phyloP scores from a whole-genome alignment of 1,140 invertebrate genomes.

The Mamestra configurata region DNA sequence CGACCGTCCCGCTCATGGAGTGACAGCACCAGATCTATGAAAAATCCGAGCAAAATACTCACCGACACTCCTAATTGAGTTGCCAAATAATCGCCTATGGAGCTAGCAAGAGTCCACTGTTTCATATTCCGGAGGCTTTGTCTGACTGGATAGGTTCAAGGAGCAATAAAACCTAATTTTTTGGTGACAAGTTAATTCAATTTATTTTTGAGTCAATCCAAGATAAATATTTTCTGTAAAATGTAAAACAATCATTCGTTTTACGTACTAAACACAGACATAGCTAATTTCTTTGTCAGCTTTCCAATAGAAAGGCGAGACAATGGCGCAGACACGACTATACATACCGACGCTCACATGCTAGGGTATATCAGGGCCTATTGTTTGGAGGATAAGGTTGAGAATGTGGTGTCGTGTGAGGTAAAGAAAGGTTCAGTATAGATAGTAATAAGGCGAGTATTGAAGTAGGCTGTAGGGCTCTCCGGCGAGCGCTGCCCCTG shows the following conservation, averaged over 20 bases:
- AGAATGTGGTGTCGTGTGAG: constrained; percentile 52
- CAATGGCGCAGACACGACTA: constrained; percentile 59
- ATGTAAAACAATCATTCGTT: constrained; percentile 35
- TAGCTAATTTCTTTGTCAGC: constrained; percentile 55
- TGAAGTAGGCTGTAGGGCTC: constrained; percentile 66
- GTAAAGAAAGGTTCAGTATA: constrained; percentile 53
- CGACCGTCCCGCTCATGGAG: too few relatives aligned
- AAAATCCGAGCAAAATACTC: too few relatives aligned
- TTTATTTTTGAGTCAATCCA: not conserved
- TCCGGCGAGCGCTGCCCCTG: constrained; percentile 64
- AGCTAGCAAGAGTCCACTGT: too few relatives aligned
- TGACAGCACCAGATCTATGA: too few relatives aligned
- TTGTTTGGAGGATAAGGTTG: constrained; percentile 56
- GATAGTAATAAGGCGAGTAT: constrained; percentile 68
- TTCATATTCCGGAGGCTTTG: too few relatives aligned
- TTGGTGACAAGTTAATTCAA: not conserved
- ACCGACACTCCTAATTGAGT: too few relatives aligned
- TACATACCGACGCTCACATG: constrained; percentile 46
- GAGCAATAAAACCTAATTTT: too few relatives aligned
- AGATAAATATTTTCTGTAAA: not conserved
- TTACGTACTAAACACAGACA: constrained; percentile 45
- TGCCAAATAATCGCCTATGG: too few relatives aligned
- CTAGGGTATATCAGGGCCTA: constrained; percentile 15
- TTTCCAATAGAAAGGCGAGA: constrained; percentile 58
- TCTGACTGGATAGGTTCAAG: too few relatives aligned